Base-by-base conservation (phyloP, 2,888 invertebrate species). In the Drosophila multiciliata region DNA sequence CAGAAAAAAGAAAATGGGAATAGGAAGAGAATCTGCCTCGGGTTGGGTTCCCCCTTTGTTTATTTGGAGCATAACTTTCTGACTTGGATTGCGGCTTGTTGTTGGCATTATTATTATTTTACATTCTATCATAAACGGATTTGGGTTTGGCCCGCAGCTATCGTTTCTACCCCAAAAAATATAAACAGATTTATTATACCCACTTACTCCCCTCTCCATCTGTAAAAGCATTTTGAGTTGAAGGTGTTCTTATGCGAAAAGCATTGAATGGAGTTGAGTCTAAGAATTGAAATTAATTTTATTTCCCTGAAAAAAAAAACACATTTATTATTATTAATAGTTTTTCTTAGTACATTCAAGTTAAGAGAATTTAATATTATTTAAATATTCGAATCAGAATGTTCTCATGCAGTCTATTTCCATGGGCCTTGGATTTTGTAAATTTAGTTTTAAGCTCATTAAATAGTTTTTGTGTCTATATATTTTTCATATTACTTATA, bases 61-160 rank as follows among this genome's bases (percentile, higher is more conserved):
- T 78, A 65, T 68, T 73, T 49, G 38, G 50, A 42, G 54, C 64
- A 65, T 52, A 71, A 68, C 55, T 66, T 61, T 52, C n/a, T 15
- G 49, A 49, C 40, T 45, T 32, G 32, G 9, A 42, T 54, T 33
- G 33, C 36, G 38, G 23, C 50, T 45, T 55, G 11, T 65, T 66
- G 38, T 38, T 53, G 17, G 53, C 65, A 66, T 76, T 85, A 66
- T 73, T 85, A 72, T 82, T 83, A 70, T 83, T 74, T 71, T 62
- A 66, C 71, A 86, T 71, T 75, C 74, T 68, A 66, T 67, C 73
- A 65, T 70, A 83, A 83, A 81, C 68, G 73, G 69, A 82, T 87
- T 83, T 64, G 57, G 45, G 50, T 58, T 62, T 75, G 23, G 40
- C 65, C 71, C 23, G 58, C 66, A 63, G 83, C 55, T 32, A 17